Evolutionary conservation across 1,140 invertebrate species (phyloP).

Genomic region (Luehdorfia chinensis): DNA sequence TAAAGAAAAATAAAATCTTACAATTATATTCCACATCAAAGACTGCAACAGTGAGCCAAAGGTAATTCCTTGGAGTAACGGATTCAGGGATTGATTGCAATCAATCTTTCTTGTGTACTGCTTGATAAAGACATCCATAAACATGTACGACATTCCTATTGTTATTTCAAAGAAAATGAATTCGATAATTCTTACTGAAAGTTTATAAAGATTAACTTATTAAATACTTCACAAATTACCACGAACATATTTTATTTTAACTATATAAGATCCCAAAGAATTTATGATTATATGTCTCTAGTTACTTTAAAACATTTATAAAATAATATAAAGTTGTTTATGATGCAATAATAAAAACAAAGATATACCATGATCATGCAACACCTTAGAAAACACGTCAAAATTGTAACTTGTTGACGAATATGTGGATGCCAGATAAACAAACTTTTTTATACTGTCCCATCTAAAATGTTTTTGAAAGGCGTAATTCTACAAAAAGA

Average conservation of each 20-base stretch:
- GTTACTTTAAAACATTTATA: neutral
- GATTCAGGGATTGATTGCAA: constrained; percentile 40
- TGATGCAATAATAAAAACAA: neutral
- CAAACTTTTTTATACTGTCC: constrained; percentile 47
- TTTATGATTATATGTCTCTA: constrained; percentile 13
- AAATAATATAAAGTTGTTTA: too few relatives aligned
- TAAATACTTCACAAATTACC: too few relatives aligned
- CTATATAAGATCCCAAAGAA: too few relatives aligned
- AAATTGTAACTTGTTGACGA: constrained; percentile 37
- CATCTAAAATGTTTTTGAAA: constrained; percentile 43
- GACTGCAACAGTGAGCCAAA: constrained; percentile 45
- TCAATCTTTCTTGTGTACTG: constrained; percentile 51
- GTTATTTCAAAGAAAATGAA: constrained; percentile 34
- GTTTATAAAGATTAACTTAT: constrained; percentile 16
- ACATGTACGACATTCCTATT: constrained; percentile 47
- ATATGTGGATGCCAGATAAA: constrained; percentile 41
- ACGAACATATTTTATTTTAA: too few relatives aligned
- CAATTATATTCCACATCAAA: constrained; percentile 42
- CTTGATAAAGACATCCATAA: constrained; percentile 60
- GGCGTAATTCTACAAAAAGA: constrained; percentile 33
- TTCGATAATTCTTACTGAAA: constrained; percentile 39
- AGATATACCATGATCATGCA: constrained; percentile 27
- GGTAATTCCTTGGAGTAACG: constrained; percentile 46
- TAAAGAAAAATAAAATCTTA: constrained; percentile 27
- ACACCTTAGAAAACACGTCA: constrained; percentile 48